A percentile compares a stretch with the other conserved stretches of the same genome.
These are phyloP conservation scores for Anarrhichthys ocellatus DNA, from an alignment of 2,113 vertebrate species.

Conservation along the genomic window DNA sequence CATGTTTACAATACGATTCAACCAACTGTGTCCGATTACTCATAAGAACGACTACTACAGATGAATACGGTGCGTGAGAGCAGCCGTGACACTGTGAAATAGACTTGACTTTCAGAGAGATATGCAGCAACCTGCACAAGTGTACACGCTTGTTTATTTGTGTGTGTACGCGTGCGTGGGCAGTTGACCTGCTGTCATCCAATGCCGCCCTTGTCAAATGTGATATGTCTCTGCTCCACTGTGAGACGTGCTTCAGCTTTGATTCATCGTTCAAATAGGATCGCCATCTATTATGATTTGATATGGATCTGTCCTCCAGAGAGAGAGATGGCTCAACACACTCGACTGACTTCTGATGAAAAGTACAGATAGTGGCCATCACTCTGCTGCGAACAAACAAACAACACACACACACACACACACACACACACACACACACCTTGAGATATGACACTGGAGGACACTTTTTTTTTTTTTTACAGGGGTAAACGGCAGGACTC, in stretches of 20 bases:
- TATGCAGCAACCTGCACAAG: not conserved
- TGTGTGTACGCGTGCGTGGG: not conserved
- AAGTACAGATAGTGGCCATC: constrained; percentile 70
- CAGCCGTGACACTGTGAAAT: constrained; percentile 33
- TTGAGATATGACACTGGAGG: constrained; percentile 36
- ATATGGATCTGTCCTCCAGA: constrained; percentile 71
- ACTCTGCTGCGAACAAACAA: constrained; percentile 67
- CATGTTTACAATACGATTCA: constrained; percentile 29
- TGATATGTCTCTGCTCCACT: constrained; percentile 66
- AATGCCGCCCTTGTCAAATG: constrained; percentile 61
- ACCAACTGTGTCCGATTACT: not conserved
- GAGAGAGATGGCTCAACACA: constrained; percentile 69
- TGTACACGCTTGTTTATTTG: constrained; percentile 17
- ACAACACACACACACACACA: constrained; percentile 30
- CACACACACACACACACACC: constrained; percentile 13
- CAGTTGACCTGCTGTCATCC: constrained; percentile 53
- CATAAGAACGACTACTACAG: constrained; percentile 8
- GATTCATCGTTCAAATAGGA: constrained; percentile 77
- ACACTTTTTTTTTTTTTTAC: constrained; percentile 24
- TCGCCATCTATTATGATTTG: constrained; percentile 75
- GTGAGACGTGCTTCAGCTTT: constrained; percentile 65
- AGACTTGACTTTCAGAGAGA: constrained; percentile 10
- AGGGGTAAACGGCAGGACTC: constrained; percentile 50
- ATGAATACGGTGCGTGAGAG: constrained; percentile 16
- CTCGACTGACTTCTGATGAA: constrained; percentile 76